Evolutionary conservation across 1,140 invertebrate species (phyloP), one percentile per base, ranked within the genome.

Genomic region (Drosophila baimaii): DNA sequence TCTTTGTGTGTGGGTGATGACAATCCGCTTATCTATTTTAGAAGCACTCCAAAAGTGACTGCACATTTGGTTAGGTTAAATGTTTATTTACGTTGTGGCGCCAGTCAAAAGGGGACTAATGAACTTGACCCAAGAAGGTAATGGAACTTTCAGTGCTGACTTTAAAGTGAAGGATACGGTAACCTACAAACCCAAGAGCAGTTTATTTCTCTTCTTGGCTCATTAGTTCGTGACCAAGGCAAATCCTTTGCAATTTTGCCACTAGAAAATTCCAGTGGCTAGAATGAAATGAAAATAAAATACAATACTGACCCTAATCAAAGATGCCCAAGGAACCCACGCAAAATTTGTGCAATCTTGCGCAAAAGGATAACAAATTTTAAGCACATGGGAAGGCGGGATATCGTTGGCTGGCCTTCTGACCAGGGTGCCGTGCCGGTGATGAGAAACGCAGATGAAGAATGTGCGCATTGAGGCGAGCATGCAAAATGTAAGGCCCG

Each of bases 301-400:
- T 49, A 68, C 31, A 77, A 76, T 54, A 31, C 37, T 62, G 73
- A 89, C 80, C 73, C 81, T 70, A 88, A 80, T 80, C 69, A 83
- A 15, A 55, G 37, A 64, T 39, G 35, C 35, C 39, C 35, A 49
- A 49, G 72, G 46, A 70, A 59, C 73, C 81, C 65, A 85, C 75
- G 72, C 77, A 74, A 70, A 77, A 63, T 63, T 80, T 88, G 84
- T 89, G 74, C 84, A 88, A 89, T 84, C 72, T 88, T 88, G 84
- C 84, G 84, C 84, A 88, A 84, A 88, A 81, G 84, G 84, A 89
- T 88, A 89, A 77, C 72, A 54, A 88, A 66, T 72, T 69, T 79
- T 80, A 81, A 81, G 46, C 77, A 85, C 63, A 84, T 62, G 59
- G 54, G 23, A 37, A 44, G 44, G 43, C 43, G 52, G 39, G 33